These are phyloP conservation scores for Pollenia amentaria DNA, from an alignment of 2,888 invertebrate species.

Conservation along the genomic window DNA sequence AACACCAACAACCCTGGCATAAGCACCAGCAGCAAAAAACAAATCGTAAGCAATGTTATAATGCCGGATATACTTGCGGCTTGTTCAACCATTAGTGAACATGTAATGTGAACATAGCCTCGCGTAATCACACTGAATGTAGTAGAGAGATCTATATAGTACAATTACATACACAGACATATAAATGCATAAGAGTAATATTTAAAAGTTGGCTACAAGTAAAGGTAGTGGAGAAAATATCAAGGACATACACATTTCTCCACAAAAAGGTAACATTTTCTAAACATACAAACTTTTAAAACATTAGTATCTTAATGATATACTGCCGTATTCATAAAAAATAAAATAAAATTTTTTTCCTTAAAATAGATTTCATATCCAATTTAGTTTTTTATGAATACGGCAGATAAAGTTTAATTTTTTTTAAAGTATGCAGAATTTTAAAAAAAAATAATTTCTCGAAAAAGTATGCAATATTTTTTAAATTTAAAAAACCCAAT, in stretches of 20 bases:
- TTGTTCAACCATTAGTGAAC: constrained; percentile 84
- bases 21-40: constrained; percentile 1
- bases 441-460: no score
- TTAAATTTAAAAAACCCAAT: no score
- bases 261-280: not conserved
- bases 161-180: constrained; percentile 19
- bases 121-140: constrained; percentile 70
- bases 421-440: no score
- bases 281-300: not conserved
- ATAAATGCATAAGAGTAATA: constrained; percentile 15
- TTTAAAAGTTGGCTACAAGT: constrained; percentile 1
- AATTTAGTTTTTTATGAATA: no score
- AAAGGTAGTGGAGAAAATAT: constrained; percentile 15
- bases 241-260: not conserved
- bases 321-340: no score
- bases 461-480: not conserved
- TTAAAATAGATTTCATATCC: no score
- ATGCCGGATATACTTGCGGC: constrained; percentile 80
- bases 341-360: no score
- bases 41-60: constrained; percentile 65
- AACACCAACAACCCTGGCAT: not conserved
- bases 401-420: no score
- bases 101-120: constrained; percentile 78
- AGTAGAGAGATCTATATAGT: constrained; percentile 40
- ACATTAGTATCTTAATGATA: no score